Base-by-base conservation (phyloP, 1,140 invertebrate genomes). In the Drosophila kanapiae region DNA sequence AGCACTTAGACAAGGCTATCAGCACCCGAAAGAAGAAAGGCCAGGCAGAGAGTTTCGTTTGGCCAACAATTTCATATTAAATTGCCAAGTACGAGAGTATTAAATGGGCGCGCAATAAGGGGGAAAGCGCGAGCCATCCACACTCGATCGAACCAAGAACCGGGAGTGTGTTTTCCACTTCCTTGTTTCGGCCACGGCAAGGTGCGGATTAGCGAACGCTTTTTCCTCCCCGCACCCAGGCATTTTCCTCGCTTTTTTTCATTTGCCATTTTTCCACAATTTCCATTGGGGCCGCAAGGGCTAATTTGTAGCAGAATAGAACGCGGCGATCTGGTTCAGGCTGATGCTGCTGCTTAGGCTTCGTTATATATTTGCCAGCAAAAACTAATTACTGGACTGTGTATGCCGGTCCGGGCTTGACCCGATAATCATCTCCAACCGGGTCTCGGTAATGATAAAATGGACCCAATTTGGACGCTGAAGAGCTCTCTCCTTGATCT, bases 1-100 rank as follows among this genome's bases (percentile, higher is more conserved):
- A 90, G 86, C 85, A 90, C 82, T 90, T 90, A 90, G 85, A 90
- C 85, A 90, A 90, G 85, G 81, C 85, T 90, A 90, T 90, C 85
- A 90, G 82, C 85, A 90, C 81, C 85, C 71, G 67, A 74, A 80
- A 69, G 59, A 65, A 59, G 59, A 61, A 75, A 71, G 67, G 56
- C 64, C 67, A 29, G 58, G 48, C 45, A 33, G 38, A 64, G 49
- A 51, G 49, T 76, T 58, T 80, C 87, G 83, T 87, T 49, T 88
- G 84, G 85, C 84, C 84, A 90, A 90, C 84, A 88, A 88, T 90
- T 90, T 90, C 78, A 82, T 90, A 90, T 90, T 90, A 90, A 90
- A 90, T 90, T 90, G 85, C 85, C 86, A 79, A 90, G 85, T 65
- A 65, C 57, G 38, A 65, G 56, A 43, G 62, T 76, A 90, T 90